phyloP scores from a whole-genome alignment of 2,888 invertebrate genomes.

The Pollenia labialis region DNA sequence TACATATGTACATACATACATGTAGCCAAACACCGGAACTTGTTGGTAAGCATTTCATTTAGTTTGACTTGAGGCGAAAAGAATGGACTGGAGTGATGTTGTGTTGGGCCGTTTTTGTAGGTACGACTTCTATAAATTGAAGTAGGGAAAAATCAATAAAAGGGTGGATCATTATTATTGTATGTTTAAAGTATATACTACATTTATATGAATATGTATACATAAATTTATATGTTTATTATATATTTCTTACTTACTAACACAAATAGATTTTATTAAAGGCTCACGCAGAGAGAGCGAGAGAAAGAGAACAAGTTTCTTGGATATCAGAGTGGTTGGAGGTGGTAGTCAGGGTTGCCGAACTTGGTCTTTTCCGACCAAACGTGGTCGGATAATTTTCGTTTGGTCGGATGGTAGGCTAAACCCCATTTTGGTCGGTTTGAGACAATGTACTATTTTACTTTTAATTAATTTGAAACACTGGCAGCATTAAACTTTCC shows the following conservation, averaged over 20 bases:
- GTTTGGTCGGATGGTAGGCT: too few species aligned
- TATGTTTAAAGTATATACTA: not conserved
- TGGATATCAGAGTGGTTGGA: not conserved
- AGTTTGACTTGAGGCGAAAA: slow-evolving; percentile 42
- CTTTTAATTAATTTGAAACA: too few species aligned
- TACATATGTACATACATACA: not conserved
- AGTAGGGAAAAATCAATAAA: slow-evolving; percentile 70
- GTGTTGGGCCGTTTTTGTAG: slow-evolving; percentile 24
- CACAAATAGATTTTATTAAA: slow-evolving; percentile 22
- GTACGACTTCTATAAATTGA: slow-evolving; percentile 30
- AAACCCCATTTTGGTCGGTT: too few species aligned
- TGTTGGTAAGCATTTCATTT: slow-evolving; percentile 18
- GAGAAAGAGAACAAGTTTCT: too few species aligned
- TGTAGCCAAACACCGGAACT: not conserved
- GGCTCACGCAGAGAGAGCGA: not conserved
- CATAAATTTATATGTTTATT: not conserved
- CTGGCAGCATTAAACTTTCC: too few species aligned
- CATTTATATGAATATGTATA: not conserved
- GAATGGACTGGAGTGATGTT: slow-evolving; percentile 46
- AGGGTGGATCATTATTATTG: slow-evolving; percentile 67
- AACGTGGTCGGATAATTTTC: too few species aligned
- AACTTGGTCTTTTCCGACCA: too few species aligned
- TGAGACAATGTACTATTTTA: too few species aligned
- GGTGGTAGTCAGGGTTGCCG: too few species aligned
- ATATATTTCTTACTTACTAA: not conserved